Conservation (phyloP, 2,797 vertebrate species). For the Enteromius argenteus region DNA sequence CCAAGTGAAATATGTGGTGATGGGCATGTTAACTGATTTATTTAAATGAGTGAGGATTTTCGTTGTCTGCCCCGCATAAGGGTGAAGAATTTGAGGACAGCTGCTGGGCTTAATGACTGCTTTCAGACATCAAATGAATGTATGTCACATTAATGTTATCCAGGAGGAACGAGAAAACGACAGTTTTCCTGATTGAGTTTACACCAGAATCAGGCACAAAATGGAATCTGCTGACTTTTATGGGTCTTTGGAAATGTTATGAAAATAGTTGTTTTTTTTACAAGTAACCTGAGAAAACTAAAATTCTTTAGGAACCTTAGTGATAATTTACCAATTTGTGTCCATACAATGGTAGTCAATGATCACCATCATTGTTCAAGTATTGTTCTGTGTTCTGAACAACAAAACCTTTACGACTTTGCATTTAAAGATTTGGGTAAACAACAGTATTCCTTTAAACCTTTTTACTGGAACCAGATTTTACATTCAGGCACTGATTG, state of each 20-base stretch:
- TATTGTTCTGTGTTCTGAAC: background rate
- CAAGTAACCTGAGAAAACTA: too few species aligned
- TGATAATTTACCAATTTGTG: background rate
- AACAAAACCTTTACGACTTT: background rate
- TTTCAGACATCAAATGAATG: conserved; percentile 27
- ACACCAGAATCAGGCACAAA: conserved; percentile 19
- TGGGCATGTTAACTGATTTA: background rate
- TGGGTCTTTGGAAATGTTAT: background rate
- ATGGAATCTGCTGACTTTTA: conserved; percentile 2
- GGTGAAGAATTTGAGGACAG: conserved; percentile 8
- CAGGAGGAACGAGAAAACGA: background rate
- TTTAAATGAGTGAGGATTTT: conserved; percentile 14
- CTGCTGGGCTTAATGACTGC: background rate
- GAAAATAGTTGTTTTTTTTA: background rate
- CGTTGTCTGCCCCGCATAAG: conserved; percentile 15
- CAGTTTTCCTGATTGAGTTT: conserved; percentile 39
- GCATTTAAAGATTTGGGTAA: background rate
- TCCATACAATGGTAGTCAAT: background rate
- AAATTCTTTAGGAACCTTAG: background rate
- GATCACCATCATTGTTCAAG: background rate
- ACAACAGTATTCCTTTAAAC: background rate
- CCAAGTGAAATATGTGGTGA: conserved; percentile 29
- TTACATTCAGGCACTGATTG: background rate
- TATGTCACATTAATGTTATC: background rate
- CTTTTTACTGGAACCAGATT: background rate